Conservation (phyloP, 2,888 invertebrate genomes). For the Philereme vetulata region DNA sequence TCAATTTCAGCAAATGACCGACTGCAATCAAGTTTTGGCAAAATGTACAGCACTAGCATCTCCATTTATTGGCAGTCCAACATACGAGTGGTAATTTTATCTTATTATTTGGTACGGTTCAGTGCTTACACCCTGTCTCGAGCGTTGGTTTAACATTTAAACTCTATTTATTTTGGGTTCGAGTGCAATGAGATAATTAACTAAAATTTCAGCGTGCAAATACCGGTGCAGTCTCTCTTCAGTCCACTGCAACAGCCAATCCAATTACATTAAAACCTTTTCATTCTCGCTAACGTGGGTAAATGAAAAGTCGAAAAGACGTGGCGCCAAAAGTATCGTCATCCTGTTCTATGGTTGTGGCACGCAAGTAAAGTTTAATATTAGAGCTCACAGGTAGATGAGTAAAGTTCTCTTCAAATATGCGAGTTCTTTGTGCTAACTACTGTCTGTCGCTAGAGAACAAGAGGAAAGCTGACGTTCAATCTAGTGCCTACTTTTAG, state of each 20-base stretch:
- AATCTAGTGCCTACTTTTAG: slow-evolving; percentile 70
- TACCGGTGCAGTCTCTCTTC: slow-evolving; percentile 33
- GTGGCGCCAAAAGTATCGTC: slow-evolving; percentile 16
- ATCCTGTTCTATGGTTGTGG: slow-evolving; percentile 6
- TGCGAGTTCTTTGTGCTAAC: slow-evolving; percentile 60
- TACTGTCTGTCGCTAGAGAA: slow-evolving; percentile 57
- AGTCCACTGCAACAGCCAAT: slow-evolving; percentile 27
- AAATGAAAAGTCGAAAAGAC: slow-evolving; percentile 21
- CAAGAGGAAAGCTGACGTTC: slow-evolving; percentile 70
- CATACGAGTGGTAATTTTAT: slow-evolving; percentile 53
- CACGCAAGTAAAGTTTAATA: slow-evolving; percentile 42
- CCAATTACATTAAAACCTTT: slow-evolving; percentile 40
- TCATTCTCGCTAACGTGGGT: slow-evolving; percentile 18
- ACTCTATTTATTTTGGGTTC: slow-evolving; percentile 38
- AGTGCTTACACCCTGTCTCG: slow-evolving; percentile 35
- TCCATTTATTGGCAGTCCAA: slow-evolving; percentile 56
- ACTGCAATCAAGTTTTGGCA: slow-evolving; percentile 55
- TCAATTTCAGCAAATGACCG: slow-evolving; percentile 60
- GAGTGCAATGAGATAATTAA: slow-evolving; percentile 37
- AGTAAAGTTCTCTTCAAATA: slow-evolving; percentile 56
- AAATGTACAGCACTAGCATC: slow-evolving; percentile 56
- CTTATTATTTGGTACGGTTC: slow-evolving; percentile 47
- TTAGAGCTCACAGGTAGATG: slow-evolving; percentile 47
- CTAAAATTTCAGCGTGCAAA: slow-evolving; percentile 35
- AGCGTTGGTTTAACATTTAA: slow-evolving; percentile 37